phyloP scores from a whole-genome alignment of 2,888 invertebrate species.

The Lagria hirta region DNA sequence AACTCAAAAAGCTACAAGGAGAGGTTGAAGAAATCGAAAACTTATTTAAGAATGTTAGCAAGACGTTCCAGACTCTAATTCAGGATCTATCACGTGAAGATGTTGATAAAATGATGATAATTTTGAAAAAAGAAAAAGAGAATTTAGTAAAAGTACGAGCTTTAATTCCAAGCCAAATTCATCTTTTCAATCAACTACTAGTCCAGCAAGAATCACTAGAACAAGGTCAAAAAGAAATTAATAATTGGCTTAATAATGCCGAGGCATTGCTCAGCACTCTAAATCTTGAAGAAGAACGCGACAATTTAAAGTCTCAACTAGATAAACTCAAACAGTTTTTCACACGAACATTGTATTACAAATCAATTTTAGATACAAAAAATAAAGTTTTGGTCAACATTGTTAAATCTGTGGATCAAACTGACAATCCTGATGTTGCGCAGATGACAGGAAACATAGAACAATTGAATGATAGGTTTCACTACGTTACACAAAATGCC shows the following conservation, averaged over 20 bases:
- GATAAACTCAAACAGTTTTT: conserved; percentile 86
- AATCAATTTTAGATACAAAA: conserved; percentile 92
- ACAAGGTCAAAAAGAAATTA: conserved; percentile 82
- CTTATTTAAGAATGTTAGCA: conserved; percentile 86
- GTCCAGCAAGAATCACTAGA: conserved; percentile 91
- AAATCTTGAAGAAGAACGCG: conserved; percentile 65
- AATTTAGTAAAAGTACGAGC: conserved; percentile 82
- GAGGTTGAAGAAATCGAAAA: conserved; percentile 88
- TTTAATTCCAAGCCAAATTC: conserved; percentile 77
- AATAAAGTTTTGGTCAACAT: conserved; percentile 91
- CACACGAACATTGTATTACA: conserved; percentile 85
- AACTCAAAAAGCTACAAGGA: conserved; percentile 72
- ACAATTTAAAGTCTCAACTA: conserved; percentile 72
- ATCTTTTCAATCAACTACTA: conserved; percentile 77
- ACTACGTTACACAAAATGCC: conserved; percentile 72
- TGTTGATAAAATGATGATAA: conserved; percentile 87
- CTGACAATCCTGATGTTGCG: conserved; percentile 73
- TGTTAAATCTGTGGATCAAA: conserved; percentile 73
- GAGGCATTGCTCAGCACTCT: conserved; percentile 68
- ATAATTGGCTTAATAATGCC: conserved; percentile 83
- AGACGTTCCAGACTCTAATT: conserved; percentile 87
- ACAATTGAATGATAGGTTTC: conserved; percentile 81
- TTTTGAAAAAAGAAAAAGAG: conserved; percentile 86
- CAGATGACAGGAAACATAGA: conserved; percentile 73
- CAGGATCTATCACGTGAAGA: conserved; percentile 88